These are phyloP conservation scores for Auanema sp. DNA, from an alignment of 2,888 invertebrate genomes.

Conservation along the genomic window DNA sequence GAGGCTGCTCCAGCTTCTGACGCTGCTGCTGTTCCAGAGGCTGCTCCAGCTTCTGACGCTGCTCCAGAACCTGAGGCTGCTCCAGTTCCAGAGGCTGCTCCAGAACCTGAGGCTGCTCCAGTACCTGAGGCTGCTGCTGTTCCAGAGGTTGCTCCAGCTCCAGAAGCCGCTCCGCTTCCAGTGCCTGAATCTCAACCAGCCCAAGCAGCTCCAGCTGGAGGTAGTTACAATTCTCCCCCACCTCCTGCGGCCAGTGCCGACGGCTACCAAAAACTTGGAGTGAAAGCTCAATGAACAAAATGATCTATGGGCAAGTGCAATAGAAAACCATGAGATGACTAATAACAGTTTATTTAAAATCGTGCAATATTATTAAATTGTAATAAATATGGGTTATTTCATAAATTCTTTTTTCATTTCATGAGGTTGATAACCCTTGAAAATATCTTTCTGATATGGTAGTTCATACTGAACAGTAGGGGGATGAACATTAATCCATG, in stretches of 20 bases:
- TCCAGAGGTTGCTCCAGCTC: not conserved
- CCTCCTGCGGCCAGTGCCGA: not conserved
- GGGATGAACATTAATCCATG: constrained; percentile 45
- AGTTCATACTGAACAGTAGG: too few relatives aligned
- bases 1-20: constrained; percentile 6
- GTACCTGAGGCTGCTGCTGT: constrained; percentile 7
- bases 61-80: not conserved
- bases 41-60: constrained; percentile 3
- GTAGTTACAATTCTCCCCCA: too few relatives aligned
- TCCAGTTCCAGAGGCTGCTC: not conserved
- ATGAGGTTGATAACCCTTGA: too few relatives aligned
- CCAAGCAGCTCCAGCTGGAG: constrained; percentile 1
- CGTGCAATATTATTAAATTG: too few relatives aligned
- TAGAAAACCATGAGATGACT: too few relatives aligned
- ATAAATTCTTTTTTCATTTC: too few relatives aligned
- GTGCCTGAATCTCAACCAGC: not conserved
- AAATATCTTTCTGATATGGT: too few relatives aligned
- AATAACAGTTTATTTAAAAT: too few relatives aligned
- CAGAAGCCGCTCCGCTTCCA: constrained; percentile 1
- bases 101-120: constrained; percentile 10
- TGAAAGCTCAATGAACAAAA: not conserved
- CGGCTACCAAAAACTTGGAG: too few relatives aligned
- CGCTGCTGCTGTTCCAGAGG: not conserved
- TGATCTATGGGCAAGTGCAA: too few relatives aligned
- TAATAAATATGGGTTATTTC: too few relatives aligned